Evolutionary conservation across 2,113 vertebrate species (phyloP), one percentile per base, ranked within the genome.

Genomic region (Clarias magur): DNA sequence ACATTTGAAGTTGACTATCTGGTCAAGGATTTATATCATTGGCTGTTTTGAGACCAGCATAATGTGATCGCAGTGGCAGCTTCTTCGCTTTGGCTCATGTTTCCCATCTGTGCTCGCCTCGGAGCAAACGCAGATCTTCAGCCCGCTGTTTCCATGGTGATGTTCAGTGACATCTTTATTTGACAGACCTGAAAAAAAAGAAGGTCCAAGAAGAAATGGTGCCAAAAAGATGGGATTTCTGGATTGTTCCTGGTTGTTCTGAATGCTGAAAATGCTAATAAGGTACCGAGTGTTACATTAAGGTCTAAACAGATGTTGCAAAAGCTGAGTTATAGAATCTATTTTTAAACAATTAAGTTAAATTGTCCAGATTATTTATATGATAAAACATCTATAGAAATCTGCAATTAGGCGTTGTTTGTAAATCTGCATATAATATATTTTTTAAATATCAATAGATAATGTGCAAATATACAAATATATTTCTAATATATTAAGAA

Each of bases 81-180:
- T 75, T 85, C 53, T 42, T 53, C 63, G 23, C 38, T 76, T 62
- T 48, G 70, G 59, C 56, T 76, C 60, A 85, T 83, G 17, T 42
- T 78, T 88, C 75, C 89, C 85, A 90, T 90, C 89, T 91, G 89
- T 89, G 91, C 75, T 86, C 83, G 84, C 78, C 80, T 72, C 72
- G 54, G 88, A 89, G 91, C 92, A 83, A 15, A 86, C 78, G 88
- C 91, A 89, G 90, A 89, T 85, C 87, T 82, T 87, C 57, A 34
- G 42, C 70, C 87, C 70, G 83, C 81, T 59, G 78, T 91, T 85
- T 86, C 90, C 87, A 88, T 92, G 89, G 86, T 87, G 89, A 93
- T 91, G 34, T 63, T 86, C 25, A 0, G 81, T 90, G 78, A 92
- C 87, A 87, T 93, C 92, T 94, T 93, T 90, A 93, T 92, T 88